Conservation (phyloP, 2,797 vertebrate genomes). For the Hydrolagus colliei region DNA sequence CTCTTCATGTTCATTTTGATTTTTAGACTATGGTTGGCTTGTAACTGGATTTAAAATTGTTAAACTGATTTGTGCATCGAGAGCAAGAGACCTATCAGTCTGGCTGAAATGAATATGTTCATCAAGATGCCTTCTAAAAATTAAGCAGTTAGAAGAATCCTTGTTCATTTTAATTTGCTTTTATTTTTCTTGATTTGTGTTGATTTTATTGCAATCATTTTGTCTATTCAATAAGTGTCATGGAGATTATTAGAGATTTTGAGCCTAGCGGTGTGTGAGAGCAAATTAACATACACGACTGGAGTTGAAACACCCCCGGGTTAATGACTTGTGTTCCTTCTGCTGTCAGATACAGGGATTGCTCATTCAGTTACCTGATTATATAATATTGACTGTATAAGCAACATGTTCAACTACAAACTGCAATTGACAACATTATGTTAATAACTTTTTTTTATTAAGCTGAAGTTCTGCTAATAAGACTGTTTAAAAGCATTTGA, state of each 20-base stretch:
- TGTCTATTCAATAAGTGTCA: neutral
- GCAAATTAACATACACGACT: neutral
- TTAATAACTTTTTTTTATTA: too few species aligned
- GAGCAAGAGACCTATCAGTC: too few species aligned
- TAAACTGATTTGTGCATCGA: too few species aligned
- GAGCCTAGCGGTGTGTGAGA: neutral
- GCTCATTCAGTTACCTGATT: neutral
- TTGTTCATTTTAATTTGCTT: neutral
- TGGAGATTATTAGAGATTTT: constrained; percentile 1
- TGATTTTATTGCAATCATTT: neutral
- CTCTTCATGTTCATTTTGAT: too few species aligned
- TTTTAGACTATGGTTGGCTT: too few species aligned
- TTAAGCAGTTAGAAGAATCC: neutral
- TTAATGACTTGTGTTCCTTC: neutral
- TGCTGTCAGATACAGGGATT: neutral
- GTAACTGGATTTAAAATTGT: too few species aligned
- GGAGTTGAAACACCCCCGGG: neutral
- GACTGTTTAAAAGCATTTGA: too few species aligned
- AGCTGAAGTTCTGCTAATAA: too few species aligned
- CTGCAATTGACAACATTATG: neutral
- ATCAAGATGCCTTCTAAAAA: neutral
- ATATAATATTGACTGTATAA: neutral
- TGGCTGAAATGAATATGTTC: too few species aligned
- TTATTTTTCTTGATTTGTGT: neutral
- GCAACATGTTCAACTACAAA: neutral